Evolutionary conservation across 2,797 vertebrate genomes (phyloP), one percentile per base, ranked within the genome.

Genomic region (Syngnathus rostellatus): DNA sequence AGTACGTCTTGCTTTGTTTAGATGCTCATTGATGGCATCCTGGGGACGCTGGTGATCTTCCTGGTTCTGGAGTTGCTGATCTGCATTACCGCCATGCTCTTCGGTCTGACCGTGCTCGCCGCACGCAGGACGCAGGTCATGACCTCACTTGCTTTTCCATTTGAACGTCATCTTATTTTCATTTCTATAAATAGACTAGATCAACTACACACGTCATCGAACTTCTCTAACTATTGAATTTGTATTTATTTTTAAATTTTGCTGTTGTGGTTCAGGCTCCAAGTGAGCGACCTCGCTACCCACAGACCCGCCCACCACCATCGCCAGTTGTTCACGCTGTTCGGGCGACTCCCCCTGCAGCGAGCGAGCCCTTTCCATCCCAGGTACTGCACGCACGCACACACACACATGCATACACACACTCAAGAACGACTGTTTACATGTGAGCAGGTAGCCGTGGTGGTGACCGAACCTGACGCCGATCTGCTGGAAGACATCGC

Each of bases 51-150:
- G 78, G 87, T 92, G 39, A 85, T 92, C 64, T 92, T 92, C 76
- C 82, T 92, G 72, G 89, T 92, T 55, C 86, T 92, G 69, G 91
- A 91, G 80, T 82, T 92, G 72, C 57, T 87, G 21, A 86, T 92
- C 84, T 92, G 91, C 68, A 91, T 91, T 76, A 89, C 89, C 4
- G 84, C 83, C 67, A 91, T 92, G 84, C 76, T 92, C 70, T 92
- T 90, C 54, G 91, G 91, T 39, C 89, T 92, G 65, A 91, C 84
- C 6, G 89, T 91, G 2, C 76, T 91, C 2, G 86, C 88, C 67
- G 88, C 88, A 64, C 83, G 85, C 31, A 85, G 86, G 46, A 51
- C 74, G 37, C 86, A 89, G 87, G 91, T 91, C 46, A 8, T 17
- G 48, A 48, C 14, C 46, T 19, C 43, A 16, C 43, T 3, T 46